Conservation (phyloP, 2,113 vertebrate species). For the Sigmodon hispidus region DNA sequence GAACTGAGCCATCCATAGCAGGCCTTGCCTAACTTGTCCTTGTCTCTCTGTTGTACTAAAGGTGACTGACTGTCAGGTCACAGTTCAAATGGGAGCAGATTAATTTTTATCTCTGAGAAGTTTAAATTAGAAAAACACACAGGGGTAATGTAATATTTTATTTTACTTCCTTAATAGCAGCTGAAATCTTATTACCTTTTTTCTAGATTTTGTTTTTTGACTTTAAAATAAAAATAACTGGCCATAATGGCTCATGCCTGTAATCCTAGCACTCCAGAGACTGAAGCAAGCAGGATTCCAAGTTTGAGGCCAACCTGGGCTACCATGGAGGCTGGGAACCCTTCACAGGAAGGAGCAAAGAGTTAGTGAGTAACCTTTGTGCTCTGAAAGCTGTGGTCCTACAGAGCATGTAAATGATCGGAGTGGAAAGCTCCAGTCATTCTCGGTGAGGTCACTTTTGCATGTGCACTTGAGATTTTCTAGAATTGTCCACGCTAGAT, state of each 20-base stretch:
- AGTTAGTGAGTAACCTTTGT: neutral
- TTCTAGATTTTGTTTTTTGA: conserved; percentile 47
- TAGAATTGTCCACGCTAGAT: neutral
- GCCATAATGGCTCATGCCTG: neutral
- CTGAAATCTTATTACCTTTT: neutral
- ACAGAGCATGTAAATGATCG: neutral
- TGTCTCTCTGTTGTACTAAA: neutral
- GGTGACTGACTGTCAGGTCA: neutral
- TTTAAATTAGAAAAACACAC: neutral
- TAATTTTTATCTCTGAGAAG: conserved; percentile 5
- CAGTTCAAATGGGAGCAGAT: neutral
- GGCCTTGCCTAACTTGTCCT: neutral
- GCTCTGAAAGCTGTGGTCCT: neutral
- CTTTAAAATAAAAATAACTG: neutral
- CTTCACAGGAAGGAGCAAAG: neutral
- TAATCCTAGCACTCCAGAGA: neutral
- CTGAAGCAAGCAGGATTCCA: neutral
- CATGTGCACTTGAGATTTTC: neutral
- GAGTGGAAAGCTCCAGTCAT: neutral
- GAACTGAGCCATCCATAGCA: neutral
- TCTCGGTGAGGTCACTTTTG: neutral
- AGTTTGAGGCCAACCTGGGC: neutral
- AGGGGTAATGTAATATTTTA: neutral
- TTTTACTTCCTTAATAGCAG: neutral
- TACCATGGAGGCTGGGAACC: neutral